phyloP scores from a whole-genome alignment of 1,140 invertebrate genomes.

The Scaptomyza montana region DNA sequence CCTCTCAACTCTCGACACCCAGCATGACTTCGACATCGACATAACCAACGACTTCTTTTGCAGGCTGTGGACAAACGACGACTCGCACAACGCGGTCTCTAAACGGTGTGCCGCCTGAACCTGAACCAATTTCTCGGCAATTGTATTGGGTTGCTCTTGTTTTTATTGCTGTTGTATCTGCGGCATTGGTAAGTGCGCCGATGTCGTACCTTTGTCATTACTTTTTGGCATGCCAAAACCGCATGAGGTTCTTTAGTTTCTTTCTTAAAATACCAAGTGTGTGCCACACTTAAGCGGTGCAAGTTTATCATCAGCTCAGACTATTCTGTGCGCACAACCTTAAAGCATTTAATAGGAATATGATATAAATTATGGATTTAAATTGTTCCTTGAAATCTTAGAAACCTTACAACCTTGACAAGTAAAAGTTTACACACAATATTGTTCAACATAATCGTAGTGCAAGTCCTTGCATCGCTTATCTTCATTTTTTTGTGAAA shows the following conservation, averaged over 20 bases:
- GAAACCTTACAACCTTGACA: too few relatives aligned
- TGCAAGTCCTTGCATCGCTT: too few relatives aligned
- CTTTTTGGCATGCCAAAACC: conserved; percentile 34
- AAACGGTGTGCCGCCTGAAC: conserved; percentile 56
- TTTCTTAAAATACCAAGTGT: conserved; percentile 7
- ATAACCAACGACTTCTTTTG: conserved; percentile 33
- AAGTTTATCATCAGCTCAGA: neutral
- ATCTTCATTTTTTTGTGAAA: too few relatives aligned
- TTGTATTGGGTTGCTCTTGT: conserved; percentile 27
- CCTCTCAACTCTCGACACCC: neutral
- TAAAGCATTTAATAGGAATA: neutral
- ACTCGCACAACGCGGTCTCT: conserved; percentile 59
- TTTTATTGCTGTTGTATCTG: conserved; percentile 32
- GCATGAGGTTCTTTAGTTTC: conserved; percentile 33
- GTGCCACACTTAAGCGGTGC: neutral
- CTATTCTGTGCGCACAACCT: too few relatives aligned
- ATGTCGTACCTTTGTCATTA: conserved; percentile 42
- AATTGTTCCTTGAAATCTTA: too few relatives aligned
- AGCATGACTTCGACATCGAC: conserved; percentile 10
- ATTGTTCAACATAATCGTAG: too few relatives aligned
- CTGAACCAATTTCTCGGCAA: conserved; percentile 63
- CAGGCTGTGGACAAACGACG: conserved; percentile 74
- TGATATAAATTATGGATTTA: too few relatives aligned
- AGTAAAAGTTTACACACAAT: too few relatives aligned
- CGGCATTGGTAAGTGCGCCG: conserved; percentile 41